Evolutionary conservation across 2,797 vertebrate genomes (phyloP), one percentile per base, ranked within the genome.

Genomic region (Pangasius sanitwongsei): DNA sequence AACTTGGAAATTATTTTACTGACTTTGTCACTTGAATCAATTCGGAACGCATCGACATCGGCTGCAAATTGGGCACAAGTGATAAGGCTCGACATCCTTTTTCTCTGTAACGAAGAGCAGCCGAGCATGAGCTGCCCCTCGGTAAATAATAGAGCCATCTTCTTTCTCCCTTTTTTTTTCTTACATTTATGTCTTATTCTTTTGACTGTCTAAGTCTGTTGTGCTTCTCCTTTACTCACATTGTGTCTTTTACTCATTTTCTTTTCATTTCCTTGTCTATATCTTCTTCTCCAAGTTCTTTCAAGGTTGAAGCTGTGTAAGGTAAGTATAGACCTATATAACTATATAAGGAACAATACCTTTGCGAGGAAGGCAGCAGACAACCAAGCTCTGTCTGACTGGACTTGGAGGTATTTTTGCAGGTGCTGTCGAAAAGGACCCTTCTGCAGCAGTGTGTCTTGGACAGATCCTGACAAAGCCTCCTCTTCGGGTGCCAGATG

Each of bases 361-460:
- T 87, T 31, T 72, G 55, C 53, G 82, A 28, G 31, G 34, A 87
- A 87, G 77, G 67, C 87, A 69, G 61, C 67, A 85, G 78, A 48
- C 34, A 75, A 78, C 80, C 85, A 86, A 89, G 70, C 89, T 31
- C 85, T 41, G 75, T 83, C 89, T 91, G 92, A 91, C 92, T 88
- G 90, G 57, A 63, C 83, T 90, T 81, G 15, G 94, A 96, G 95
- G 95, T 96, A 93, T 95, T 95, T 92, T 94, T 96, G 95, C 96
- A 96, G 96, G 96, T 97, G 96, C 95, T 92, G 90, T 90, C 88
- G 95, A 94, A 93, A 94, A 94, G 95, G 95, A 95, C 95, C 95
- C 96, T 96, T 96, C 96, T 96, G 95, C 95, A 96, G 95, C 95
- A 93, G 94, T 94, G 94, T 95, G 95, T 95, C 95, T 96, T 96